Evolutionary conservation across 2,113 vertebrate genomes (phyloP), one percentile per base, ranked within the genome.

Genomic region (Chroicocephalus ridibundus): DNA sequence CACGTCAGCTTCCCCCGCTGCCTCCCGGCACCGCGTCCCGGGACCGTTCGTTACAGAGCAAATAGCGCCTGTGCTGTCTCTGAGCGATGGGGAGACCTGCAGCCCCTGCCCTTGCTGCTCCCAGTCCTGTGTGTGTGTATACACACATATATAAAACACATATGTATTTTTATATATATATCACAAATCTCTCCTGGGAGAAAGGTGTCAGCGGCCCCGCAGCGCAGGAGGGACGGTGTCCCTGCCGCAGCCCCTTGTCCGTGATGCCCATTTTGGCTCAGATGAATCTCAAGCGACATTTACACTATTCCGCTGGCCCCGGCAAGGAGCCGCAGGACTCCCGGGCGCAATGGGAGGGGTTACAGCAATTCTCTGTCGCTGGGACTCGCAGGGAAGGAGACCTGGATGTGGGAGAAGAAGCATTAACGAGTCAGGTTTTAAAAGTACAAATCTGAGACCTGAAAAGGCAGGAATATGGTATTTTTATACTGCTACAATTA

Each of bases 191-290:
- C 34, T 29, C 5, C 15, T 3, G 44, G 25, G 40, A 11, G 21
- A 4, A 32, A 3, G 51, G 10, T 4, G 42, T 38, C 5, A 12
- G 4, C 1, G 3, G 21, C 6, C 5, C 32, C 7, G 0, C 15
- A 2, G 14, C 5, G 3, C 2, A 8, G 31, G 55, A 20, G 36
- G 34, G 13, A 5, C 10, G 2, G 46, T 0, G 15, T 9, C 0
- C 15, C 14, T 18, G n/a, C 38, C 76, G 22, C 27, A 1, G 17
- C 70, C 64, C 55, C 34, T 25, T 19, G 10, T 12, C 47, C 8
- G 1, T 0, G 3, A 6, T 10, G 57, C 55, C 52, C 11, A 0
- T 10, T 38, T 27, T 9, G 44, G 71, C 65, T 42, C 11, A 13
- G 46, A 11, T 16, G 36, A 16, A 10, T 26, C 60, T 40, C 77